Evolutionary conservation across 2,888 invertebrate species (phyloP).

Genomic region (Ophonus ardosiacus): DNA sequence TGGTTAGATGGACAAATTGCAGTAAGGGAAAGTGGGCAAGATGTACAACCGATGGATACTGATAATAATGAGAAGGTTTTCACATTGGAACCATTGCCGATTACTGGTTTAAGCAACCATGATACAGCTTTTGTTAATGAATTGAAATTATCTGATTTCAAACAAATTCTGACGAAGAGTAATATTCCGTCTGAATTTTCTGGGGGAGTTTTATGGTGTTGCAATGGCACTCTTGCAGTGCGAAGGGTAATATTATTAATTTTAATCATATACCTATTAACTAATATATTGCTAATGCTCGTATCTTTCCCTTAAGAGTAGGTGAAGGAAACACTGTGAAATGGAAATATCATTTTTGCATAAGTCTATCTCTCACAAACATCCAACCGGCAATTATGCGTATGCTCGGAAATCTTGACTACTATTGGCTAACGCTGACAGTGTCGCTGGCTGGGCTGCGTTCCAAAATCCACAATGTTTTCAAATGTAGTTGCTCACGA

Average conservation of each 20-base stretch:
- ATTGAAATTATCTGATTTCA: constrained; percentile 94
- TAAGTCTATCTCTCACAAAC: too few species aligned
- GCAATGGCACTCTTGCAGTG: constrained; percentile 92
- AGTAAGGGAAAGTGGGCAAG: constrained; percentile 80
- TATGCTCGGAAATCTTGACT: too few species aligned
- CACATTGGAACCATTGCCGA: constrained; percentile 82
- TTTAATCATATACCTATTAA: too few species aligned
- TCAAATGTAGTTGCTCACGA: too few species aligned
- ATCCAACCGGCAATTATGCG: too few species aligned
- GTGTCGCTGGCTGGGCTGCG: too few species aligned
- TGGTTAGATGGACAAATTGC: constrained; percentile 93
- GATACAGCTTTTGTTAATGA: constrained; percentile 95
- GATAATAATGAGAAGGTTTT: constrained; percentile 80
- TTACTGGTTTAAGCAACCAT: constrained; percentile 81
- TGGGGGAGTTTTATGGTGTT: constrained; percentile 95
- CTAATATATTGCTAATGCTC: too few species aligned
- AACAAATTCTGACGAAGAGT: constrained; percentile 85
- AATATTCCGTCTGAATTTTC: constrained; percentile 92
- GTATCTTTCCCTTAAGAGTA: too few species aligned
- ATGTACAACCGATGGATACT: constrained; percentile 76
- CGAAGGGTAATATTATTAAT: constrained; percentile 80
- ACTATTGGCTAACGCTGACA: too few species aligned
- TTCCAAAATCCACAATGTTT: too few species aligned
- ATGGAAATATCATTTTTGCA: too few species aligned
- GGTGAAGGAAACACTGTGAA: too few species aligned